These are phyloP conservation scores for Mormyrus iriodes DNA, from an alignment of 2,113 vertebrate species.

Conservation along the genomic window DNA sequence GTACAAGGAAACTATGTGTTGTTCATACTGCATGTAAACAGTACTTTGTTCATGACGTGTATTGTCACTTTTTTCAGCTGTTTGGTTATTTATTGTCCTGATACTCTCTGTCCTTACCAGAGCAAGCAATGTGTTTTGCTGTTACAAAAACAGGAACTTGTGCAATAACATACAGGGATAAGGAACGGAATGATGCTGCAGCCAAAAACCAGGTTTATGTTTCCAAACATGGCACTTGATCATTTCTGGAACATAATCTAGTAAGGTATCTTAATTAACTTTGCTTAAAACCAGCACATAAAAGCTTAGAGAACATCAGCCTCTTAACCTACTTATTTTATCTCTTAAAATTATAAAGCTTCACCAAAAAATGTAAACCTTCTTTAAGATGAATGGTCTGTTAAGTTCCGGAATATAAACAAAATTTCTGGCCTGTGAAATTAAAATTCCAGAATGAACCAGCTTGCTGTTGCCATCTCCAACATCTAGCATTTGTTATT, in stretches of 20 bases:
- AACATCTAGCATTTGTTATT: not conserved
- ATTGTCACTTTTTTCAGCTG: not conserved
- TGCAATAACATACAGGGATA: not conserved
- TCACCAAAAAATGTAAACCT: not conserved
- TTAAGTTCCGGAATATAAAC: not conserved
- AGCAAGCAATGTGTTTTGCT: not conserved
- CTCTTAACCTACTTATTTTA: not conserved
- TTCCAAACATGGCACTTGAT: not conserved
- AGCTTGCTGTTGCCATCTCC: not conserved
- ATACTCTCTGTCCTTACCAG: not conserved
- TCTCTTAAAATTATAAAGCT: not conserved
- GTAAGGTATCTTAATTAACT: not conserved
- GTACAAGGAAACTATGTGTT: not conserved
- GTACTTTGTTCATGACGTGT: not conserved
- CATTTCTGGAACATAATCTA: not conserved
- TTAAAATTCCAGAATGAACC: not conserved
- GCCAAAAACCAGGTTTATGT: not conserved
- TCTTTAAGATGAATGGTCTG: not conserved
- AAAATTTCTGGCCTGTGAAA: not conserved
- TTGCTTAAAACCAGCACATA: not conserved
- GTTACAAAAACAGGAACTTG: not conserved
- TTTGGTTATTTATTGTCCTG: not conserved
- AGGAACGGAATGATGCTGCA: not conserved
- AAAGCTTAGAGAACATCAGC: not conserved
- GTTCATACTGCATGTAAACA: not conserved